These are phyloP conservation scores for Ptychochromis oligacanthus DNA, from an alignment of 2,113 vertebrate species.

Conservation along the genomic window DNA sequence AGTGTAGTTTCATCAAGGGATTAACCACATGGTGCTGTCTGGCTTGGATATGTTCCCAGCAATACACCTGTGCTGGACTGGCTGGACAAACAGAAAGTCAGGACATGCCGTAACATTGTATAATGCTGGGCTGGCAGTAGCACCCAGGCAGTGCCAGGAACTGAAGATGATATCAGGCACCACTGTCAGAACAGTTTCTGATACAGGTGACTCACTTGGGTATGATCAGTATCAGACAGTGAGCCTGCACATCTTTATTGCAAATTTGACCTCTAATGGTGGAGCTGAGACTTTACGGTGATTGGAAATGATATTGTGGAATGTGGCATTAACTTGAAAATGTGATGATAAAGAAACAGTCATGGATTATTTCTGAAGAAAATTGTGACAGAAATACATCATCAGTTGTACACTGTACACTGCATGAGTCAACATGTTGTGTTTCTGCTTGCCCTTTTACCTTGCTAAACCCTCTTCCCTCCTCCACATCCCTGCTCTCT, in stretches of 20 bases:
- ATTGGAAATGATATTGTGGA: conserved; percentile 22
- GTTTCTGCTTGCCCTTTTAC: conserved; percentile 19
- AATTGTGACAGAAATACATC: conserved; percentile 6
- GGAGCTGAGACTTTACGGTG: conserved; percentile 39
- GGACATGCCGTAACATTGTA: conserved; percentile 57
- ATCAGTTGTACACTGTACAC: background rate
- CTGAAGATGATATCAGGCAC: background rate
- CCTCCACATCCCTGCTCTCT: conserved; percentile 11
- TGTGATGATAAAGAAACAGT: conserved; percentile 8
- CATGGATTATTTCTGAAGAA: conserved; percentile 13
- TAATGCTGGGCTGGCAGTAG: conserved; percentile 33
- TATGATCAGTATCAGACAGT: conserved; percentile 7
- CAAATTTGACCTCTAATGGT: conserved; percentile 43
- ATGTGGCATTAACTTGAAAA: conserved; percentile 45
- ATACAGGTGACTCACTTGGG: conserved; percentile 20
- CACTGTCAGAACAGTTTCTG: conserved; percentile 1
- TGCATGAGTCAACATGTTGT: conserved; percentile 12
- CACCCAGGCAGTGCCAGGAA: conserved; percentile 24
- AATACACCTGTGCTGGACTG: conserved; percentile 32
- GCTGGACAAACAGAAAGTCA: conserved; percentile 70
- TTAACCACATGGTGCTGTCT: conserved; percentile 55
- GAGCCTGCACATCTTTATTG: conserved; percentile 34
- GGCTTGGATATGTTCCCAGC: conserved; percentile 44
- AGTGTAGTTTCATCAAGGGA: conserved; percentile 53
- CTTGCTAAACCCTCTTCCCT: background rate